Conservation (phyloP, 2,888 invertebrate genomes). For the Pollenia amentaria region DNA sequence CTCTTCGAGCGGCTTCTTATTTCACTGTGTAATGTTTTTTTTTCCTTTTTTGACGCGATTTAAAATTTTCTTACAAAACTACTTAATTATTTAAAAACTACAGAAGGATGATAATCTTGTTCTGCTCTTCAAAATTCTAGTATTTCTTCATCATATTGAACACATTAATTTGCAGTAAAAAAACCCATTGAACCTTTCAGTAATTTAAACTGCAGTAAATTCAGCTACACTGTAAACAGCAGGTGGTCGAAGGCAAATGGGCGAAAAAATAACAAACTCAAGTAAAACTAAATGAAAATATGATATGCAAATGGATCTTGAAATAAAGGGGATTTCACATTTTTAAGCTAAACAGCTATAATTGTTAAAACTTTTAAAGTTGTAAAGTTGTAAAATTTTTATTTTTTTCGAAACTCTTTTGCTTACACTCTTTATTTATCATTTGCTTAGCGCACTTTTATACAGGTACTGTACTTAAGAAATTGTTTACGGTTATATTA, state of each 20-base stretch:
- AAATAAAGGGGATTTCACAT: constrained; percentile 6
- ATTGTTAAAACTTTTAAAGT: too few relatives aligned
- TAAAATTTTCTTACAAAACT: constrained; percentile 56
- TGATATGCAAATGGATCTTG: not conserved
- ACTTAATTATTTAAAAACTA: constrained; percentile 72
- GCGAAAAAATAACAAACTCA: constrained; percentile 35
- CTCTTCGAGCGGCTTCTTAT: too few relatives aligned
- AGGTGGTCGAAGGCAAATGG: constrained; percentile 53
- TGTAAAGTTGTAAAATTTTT: not conserved
- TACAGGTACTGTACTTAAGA: too few relatives aligned
- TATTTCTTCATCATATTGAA: not conserved
- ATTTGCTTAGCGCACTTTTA: not conserved
- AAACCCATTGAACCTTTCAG: constrained; percentile 63
- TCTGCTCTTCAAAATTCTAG: not conserved
- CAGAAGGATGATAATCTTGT: constrained; percentile 40
- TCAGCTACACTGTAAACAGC: constrained; percentile 16
- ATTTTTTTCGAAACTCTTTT: too few relatives aligned
- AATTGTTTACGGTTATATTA: not conserved
- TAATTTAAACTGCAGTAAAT: constrained; percentile 31
- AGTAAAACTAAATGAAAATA: constrained; percentile 42
- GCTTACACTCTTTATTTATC: too few relatives aligned
- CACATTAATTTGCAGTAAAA: constrained; percentile 37
- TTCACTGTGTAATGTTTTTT: too few relatives aligned
- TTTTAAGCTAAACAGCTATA: too few relatives aligned
- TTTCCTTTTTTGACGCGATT: too few relatives aligned